A percentile compares a stretch with the other conserved stretches of the same genome.
These are phyloP conservation scores for Elephas maximus DNA, from an alignment of 2,113 vertebrate genomes.

Conservation along the genomic window DNA sequence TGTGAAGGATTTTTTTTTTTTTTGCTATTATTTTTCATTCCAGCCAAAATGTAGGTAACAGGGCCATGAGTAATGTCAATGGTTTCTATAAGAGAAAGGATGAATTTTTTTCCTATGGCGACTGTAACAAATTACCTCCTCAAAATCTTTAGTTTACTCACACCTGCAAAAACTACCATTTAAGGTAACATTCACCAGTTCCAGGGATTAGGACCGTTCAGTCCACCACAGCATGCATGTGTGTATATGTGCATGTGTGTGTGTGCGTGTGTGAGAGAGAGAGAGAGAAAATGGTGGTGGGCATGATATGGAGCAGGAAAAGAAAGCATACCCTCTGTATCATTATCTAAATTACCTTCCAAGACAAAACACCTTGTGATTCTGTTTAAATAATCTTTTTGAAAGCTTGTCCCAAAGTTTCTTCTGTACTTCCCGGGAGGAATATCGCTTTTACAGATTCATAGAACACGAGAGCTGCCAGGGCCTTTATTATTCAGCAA, in stretches of 20 bases:
- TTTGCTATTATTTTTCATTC: not conserved
- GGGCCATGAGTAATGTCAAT: not conserved
- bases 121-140: not conserved
- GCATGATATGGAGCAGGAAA: not conserved
- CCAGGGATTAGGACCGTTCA: not conserved
- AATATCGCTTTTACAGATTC: not conserved
- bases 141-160: not conserved
- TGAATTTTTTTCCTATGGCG: not conserved
- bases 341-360: not conserved
- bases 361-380: not conserved
- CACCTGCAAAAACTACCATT: not conserved
- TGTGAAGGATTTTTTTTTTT: not conserved
- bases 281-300: not conserved
- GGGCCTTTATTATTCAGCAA: not conserved
- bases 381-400: not conserved
- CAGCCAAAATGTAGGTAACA: slow-evolving; percentile 8
- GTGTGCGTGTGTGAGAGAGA: not conserved
- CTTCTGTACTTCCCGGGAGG: not conserved
- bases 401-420: not conserved
- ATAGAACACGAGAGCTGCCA: not conserved
- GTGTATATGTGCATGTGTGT: not conserved
- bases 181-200: not conserved
- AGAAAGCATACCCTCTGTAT: not conserved
- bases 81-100: not conserved
- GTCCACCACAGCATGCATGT: not conserved